Conservation (phyloP, 2,113 vertebrate genomes). For the Microtus oregoni region DNA sequence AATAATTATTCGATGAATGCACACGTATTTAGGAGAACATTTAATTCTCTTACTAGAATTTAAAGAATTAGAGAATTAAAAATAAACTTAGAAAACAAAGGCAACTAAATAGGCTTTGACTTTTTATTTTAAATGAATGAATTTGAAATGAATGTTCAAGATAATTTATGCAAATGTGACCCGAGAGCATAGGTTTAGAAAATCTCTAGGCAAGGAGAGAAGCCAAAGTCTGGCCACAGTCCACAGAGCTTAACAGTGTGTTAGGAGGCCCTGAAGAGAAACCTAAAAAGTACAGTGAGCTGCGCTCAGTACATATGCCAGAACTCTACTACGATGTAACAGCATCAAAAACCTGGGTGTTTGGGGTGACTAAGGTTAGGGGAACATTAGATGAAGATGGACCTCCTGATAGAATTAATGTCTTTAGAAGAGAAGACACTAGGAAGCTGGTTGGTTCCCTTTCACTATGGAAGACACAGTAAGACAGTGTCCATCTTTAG, state of each 20-base stretch:
- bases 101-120: background rate
- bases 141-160: background rate
- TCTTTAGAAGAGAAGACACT: background rate
- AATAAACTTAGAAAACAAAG: background rate
- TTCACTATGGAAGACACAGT: accelerated
- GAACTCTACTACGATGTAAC: too few relatives aligned
- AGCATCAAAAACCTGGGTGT: background rate
- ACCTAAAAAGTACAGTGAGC: accelerated
- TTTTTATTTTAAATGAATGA: background rate
- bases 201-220: background rate
- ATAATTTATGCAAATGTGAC: background rate
- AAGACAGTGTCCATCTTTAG: too few relatives aligned
- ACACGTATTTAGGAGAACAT: background rate
- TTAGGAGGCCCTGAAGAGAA: background rate
- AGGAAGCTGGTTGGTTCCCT: background rate
- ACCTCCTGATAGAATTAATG: background rate
- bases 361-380: background rate
- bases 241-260: too few relatives aligned
- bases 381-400: background rate
- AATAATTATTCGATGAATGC: background rate
- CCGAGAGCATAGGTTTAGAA: background rate
- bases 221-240: background rate
- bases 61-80: background rate
- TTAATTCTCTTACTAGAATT: background rate
- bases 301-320: accelerated